A percentile compares a stretch with the other conserved stretches of the same genome.
phyloP scores from a whole-genome alignment of 2,888 invertebrate genomes.

The Volucella inanis region DNA sequence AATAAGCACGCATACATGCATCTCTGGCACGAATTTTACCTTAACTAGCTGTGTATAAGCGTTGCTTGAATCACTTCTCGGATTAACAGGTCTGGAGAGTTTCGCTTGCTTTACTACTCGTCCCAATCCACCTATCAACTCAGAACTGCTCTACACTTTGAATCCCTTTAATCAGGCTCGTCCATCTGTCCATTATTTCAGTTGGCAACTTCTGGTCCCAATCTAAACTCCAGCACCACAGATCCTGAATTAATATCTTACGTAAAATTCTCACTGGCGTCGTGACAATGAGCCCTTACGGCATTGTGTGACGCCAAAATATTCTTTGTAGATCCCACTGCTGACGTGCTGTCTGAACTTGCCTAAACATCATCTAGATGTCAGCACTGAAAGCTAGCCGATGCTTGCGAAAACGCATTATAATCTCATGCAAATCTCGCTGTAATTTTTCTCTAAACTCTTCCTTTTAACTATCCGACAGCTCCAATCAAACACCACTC shows the following conservation, averaged over 20 bases:
- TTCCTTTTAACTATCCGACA: too few species aligned
- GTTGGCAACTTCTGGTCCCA: constrained; percentile 1
- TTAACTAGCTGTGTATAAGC: background rate
- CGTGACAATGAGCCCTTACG: background rate
- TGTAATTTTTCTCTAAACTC: too few species aligned
- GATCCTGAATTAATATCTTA: constrained; percentile 36
- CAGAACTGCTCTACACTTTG: background rate
- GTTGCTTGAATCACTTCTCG: background rate
- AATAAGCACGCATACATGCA: too few species aligned
- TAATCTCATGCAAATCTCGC: too few species aligned
- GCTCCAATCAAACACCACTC: too few species aligned
- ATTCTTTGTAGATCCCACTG: too few species aligned
- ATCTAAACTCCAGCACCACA: background rate
- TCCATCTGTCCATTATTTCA: constrained; percentile 1
- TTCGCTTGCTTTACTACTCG: background rate
- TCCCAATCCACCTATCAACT: constrained; percentile 28
- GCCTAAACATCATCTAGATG: too few species aligned
- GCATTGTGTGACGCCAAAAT: too few species aligned
- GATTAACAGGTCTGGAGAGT: background rate
- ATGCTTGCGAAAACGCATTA: too few species aligned
- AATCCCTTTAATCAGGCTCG: background rate
- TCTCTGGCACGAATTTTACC: too few species aligned
- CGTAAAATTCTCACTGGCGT: constrained; percentile 20
- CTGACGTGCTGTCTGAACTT: too few species aligned
- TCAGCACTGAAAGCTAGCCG: too few species aligned